These are phyloP conservation scores for Molossus molossus DNA, from an alignment of 2,797 vertebrate genomes.

Conservation along the genomic window DNA sequence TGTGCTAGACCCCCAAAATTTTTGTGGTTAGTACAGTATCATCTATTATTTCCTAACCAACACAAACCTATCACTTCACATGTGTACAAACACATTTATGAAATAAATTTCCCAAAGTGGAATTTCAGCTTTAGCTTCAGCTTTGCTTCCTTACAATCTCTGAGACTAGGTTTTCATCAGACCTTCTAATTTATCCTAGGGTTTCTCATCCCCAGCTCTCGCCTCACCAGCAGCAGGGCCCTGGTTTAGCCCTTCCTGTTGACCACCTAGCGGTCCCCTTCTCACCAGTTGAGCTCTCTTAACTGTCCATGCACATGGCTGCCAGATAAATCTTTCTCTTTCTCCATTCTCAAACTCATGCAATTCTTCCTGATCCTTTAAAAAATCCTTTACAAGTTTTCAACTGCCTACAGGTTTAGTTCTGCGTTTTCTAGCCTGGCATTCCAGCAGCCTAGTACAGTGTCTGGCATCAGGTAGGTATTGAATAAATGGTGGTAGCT, in stretches of 20 bases:
- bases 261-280: background rate
- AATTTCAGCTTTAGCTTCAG: background rate
- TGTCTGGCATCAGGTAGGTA: background rate
- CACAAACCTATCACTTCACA: background rate
- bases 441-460: background rate
- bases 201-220: background rate
- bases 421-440: slow-evolving; percentile 10
- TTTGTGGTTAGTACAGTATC: background rate
- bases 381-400: background rate
- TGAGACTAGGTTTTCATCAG: background rate
- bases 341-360: background rate
- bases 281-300: background rate
- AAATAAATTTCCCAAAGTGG: background rate
- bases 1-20: background rate
- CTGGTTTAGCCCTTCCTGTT: background rate
- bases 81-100: background rate
- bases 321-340: background rate
- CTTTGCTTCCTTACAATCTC: background rate
- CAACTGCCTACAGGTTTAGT: background rate
- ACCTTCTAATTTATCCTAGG: background rate
- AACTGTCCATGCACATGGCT: background rate
- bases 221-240: background rate
- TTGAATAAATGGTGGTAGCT: background rate
- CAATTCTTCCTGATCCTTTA: background rate
- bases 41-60: background rate